Conservation (phyloP, 2,888 invertebrate genomes). For the Deladenus siricidicola region DNA sequence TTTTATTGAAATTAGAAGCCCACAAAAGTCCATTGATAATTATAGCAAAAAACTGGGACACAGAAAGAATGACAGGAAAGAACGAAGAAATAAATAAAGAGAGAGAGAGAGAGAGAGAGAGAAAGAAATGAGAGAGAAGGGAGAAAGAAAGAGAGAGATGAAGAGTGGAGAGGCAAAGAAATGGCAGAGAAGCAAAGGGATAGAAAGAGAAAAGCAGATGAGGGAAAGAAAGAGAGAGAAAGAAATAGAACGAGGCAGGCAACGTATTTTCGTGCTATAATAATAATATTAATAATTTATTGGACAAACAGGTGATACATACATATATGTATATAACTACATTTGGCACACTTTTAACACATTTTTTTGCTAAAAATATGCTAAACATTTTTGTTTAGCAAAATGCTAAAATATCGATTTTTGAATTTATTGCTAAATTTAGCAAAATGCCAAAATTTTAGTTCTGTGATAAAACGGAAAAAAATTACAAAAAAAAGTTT, state of each 20-base stretch:
- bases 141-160: background rate
- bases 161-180: background rate
- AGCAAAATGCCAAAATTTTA: too few relatives aligned
- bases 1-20: background rate
- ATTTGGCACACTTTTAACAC: too few relatives aligned
- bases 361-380: too few relatives aligned
- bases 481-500: too few relatives aligned
- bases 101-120: background rate
- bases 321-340: too few relatives aligned
- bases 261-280: too few relatives aligned
- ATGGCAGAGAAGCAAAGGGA: background rate
- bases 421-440: too few relatives aligned
- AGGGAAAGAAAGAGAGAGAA: background rate
- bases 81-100: background rate
- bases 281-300: too few relatives aligned
- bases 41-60: background rate
- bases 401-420: too few relatives aligned
- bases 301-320: too few relatives aligned
- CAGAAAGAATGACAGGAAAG: background rate
- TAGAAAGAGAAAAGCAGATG: background rate
- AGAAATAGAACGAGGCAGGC: background rate
- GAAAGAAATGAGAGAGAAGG: background rate
- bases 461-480: too few relatives aligned
- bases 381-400: too few relatives aligned
- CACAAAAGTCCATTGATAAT: background rate